These are phyloP conservation scores for Galerucella calmariensis DNA, from an alignment of 2,888 invertebrate species.

Conservation along the genomic window DNA sequence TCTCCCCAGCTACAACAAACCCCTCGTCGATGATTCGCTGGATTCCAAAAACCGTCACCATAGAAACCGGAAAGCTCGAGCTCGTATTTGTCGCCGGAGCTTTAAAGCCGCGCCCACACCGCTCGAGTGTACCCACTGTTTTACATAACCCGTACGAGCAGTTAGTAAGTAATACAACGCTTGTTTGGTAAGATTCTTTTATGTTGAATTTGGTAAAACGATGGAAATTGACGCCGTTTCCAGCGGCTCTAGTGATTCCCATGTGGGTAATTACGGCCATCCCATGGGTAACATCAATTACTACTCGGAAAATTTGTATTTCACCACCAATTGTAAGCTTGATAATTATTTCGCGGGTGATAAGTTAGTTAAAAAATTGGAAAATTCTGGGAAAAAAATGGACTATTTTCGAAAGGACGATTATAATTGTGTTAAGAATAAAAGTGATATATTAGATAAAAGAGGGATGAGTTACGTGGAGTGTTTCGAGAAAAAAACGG, in stretches of 20 bases:
- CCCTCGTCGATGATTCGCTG: slow-evolving; percentile 49
- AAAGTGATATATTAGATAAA: slow-evolving; percentile 40
- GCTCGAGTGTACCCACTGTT: slow-evolving; percentile 46
- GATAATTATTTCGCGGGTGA: slow-evolving; percentile 55
- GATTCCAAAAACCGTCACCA: slow-evolving; percentile 52
- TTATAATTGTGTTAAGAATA: slow-evolving; percentile 41
- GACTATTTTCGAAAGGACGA: slow-evolving; percentile 52
- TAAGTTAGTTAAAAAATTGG: slow-evolving; percentile 49
- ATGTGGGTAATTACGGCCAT: slow-evolving; percentile 52
- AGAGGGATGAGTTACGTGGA: slow-evolving; percentile 36
- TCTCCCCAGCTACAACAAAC: slow-evolving; percentile 31
- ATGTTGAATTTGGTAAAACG: slow-evolving; percentile 16
- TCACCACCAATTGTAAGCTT: slow-evolving; percentile 55
- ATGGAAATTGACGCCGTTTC: slow-evolving; percentile 55
- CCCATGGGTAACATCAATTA: slow-evolving; percentile 54
- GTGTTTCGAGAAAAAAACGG: slow-evolving; percentile 42
- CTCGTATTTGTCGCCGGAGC: slow-evolving; percentile 46
- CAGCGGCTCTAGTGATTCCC: slow-evolving; percentile 62
- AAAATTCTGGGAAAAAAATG: slow-evolving; percentile 42
- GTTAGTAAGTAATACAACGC: slow-evolving; percentile 43
- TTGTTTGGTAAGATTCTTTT: slow-evolving; percentile 24
- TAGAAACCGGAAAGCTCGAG: slow-evolving; percentile 46
- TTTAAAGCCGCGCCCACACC: slow-evolving; percentile 41
- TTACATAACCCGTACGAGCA: slow-evolving; percentile 42
- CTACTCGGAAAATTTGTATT: slow-evolving; percentile 59